These are phyloP conservation scores for Baronia brevicornis DNA, from an alignment of 2,888 invertebrate species.

Conservation along the genomic window DNA sequence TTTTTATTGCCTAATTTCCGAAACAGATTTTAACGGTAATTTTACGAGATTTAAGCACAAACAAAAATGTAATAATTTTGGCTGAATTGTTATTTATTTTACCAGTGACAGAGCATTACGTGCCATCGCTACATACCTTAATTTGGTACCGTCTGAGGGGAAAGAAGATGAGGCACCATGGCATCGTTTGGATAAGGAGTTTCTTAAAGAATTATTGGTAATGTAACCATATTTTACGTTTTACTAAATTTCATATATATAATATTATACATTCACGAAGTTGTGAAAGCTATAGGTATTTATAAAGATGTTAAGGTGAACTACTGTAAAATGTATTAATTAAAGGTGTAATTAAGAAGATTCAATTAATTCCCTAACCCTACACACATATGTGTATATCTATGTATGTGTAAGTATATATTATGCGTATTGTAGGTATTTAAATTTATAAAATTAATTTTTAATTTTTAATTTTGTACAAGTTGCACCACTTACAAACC, in stretches of 20 bases:
- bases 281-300: neutral
- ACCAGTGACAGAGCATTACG: conserved; percentile 82
- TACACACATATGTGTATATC: no score
- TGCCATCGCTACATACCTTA: conserved; percentile 89
- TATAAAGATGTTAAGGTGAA: no score
- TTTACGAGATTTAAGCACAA: no score
- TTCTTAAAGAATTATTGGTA: conserved; percentile 91
- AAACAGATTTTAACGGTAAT: neutral
- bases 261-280: neutral
- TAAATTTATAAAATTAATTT: no score
- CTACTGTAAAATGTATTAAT: no score
- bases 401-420: no score
- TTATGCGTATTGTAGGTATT: no score
- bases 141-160: conserved; percentile 86
- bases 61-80: neutral
- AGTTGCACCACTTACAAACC: no score
- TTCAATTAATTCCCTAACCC: no score
- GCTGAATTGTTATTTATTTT: neutral
- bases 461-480: no score
- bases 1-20: neutral
- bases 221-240: conserved; percentile 22
- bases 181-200: conserved; percentile 86
- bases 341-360: no score
- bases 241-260: neutral
- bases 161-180: conserved; percentile 81